Percentiles rank a stretch among this genome's conserved stretches.
These are phyloP conservation scores for Druon quercuslanigerum DNA, from an alignment of 1,140 invertebrate genomes.

Conservation along the genomic window DNA sequence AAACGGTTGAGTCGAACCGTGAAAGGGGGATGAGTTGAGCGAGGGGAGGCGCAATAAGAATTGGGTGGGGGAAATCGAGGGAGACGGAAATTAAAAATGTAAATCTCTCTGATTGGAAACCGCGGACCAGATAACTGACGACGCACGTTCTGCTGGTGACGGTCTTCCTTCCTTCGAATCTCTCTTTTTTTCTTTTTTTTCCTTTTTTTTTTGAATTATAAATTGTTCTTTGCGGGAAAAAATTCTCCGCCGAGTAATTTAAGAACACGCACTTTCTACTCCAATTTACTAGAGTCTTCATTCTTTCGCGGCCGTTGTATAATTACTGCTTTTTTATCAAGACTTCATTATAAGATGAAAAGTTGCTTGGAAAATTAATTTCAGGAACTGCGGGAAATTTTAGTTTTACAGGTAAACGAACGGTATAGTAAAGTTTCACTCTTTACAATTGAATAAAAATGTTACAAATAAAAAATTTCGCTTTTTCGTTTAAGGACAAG, in stretches of 20 bases:
- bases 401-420: not conserved
- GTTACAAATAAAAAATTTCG: too few species aligned
- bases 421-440: too few species aligned
- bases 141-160: constrained; percentile 32
- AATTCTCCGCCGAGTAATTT: constrained; percentile 40
- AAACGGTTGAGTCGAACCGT: constrained; percentile 49
- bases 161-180: constrained; percentile 47
- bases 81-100: constrained; percentile 67
- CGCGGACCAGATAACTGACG: constrained; percentile 33
- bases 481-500: too few species aligned
- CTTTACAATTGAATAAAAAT: too few species aligned
- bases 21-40: constrained; percentile 40
- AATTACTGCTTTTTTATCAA: not conserved
- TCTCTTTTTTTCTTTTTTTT: not conserved
- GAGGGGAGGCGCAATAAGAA: constrained; percentile 24
- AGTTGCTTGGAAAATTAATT: constrained; percentile 2
- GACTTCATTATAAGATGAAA: constrained; percentile 9
- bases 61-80: constrained; percentile 16
- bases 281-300: not conserved
- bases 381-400: not conserved
- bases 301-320: not conserved
- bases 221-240: not conserved
- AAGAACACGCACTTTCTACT: not conserved
- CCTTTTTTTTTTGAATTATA: not conserved
- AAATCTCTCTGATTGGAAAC: constrained; percentile 64